Evolutionary conservation across 2,797 vertebrate genomes (phyloP).

Genomic region (Alectoris magna): DNA sequence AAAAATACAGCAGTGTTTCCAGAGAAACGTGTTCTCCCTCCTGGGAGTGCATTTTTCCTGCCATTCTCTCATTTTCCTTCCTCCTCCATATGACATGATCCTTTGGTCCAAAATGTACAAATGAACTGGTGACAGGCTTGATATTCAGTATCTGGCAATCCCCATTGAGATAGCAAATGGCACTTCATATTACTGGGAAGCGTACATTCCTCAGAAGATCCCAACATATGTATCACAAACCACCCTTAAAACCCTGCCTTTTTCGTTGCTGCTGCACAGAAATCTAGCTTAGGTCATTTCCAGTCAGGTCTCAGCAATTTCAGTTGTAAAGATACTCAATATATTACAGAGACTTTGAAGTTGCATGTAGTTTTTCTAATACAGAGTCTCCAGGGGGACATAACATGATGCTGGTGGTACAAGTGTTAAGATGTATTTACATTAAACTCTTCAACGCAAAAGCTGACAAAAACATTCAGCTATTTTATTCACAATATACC

Average conservation of each 20-base stretch:
- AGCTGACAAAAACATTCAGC: background rate
- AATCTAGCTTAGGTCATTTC: background rate
- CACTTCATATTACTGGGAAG: conserved; percentile 39
- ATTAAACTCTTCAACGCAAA: background rate
- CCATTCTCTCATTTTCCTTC: background rate
- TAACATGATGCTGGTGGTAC: background rate
- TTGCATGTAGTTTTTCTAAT: background rate
- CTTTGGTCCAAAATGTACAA: conserved; percentile 43
- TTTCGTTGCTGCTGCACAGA: background rate
- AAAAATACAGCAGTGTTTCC: background rate
- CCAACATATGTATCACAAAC: conserved; percentile 20
- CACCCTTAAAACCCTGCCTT: background rate
- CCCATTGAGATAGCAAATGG: conserved; percentile 16
- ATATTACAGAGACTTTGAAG: background rate
- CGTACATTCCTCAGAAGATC: conserved; percentile 48
- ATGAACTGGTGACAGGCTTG: conserved; percentile 38
- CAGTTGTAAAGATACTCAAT: background rate
- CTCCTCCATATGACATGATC: background rate
- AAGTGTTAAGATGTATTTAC: background rate
- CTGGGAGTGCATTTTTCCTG: background rate
- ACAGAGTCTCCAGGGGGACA: background rate
- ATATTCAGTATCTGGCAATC: conserved; percentile 58
- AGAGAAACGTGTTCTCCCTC: background rate
- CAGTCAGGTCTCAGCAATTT: background rate
- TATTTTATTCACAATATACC: background rate